Evolutionary conservation across 2,888 invertebrate species (phyloP), one percentile per base, ranked within the genome.

Genomic region (Nysson spinosus): DNA sequence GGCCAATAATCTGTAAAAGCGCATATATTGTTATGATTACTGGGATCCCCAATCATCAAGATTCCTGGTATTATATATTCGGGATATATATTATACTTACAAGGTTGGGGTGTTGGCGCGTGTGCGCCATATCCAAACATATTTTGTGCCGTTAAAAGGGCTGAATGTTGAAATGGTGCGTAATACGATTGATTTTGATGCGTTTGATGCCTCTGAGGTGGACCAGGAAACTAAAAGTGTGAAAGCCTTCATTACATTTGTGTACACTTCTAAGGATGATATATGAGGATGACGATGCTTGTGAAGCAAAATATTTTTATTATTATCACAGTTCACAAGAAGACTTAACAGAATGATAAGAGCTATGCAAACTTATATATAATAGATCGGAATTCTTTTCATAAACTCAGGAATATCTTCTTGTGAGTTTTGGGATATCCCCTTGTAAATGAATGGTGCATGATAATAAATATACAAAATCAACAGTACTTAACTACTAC

Each of bases 121-220:
- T 73, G 68, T 24, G 76, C 44, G 22, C 65, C 24, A 40, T 77
- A 84, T 63, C 69, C 75, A 46, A 72, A 83, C 62, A 83, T 54
- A 68, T 75, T 80, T 67, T 77, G 73, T 26, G 77, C 28, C 28
- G 70, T 63, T 46, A 82, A 26, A 20, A 84, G 44, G 14, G 80
- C 44, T 40, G 77, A 78, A 17, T 80, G 65, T 58, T 71, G 76
- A 65, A 78, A 83, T 0, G 75, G 65, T 32, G 70, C 63, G 49
- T 78, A 84, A 60, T 55, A 81, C 26, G 77, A 68, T 30, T 81
- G 84, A 57, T 75, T 80, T 70, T 83, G 83, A 70, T 83, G 83
- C 0, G 78, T 64, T 47, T 83, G 85, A 69, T 83, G 85, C 46
- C 85, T 72, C 39, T 81, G 83, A 20, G 80, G 84, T 42, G 75